Base-by-base conservation (phyloP, 2,113 vertebrate genomes). In the Xenus cinereus region DNA sequence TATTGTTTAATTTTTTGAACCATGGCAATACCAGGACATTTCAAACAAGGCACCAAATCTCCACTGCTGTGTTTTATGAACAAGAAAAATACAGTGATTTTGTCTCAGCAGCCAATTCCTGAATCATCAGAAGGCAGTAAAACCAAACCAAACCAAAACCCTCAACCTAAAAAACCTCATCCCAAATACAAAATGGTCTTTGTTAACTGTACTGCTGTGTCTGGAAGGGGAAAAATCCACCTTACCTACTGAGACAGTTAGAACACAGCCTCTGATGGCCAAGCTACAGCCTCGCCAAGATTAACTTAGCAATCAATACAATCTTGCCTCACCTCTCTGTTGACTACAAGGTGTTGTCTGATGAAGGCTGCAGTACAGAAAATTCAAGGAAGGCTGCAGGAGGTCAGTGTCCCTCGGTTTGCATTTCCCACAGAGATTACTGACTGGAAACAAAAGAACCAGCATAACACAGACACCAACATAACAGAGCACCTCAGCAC, bases 311-410 rank as follows among this genome's bases (percentile, higher is more conserved):
- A 63, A 69, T 76, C 72, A 50, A 51, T 46, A 91, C 27, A 82
- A 67, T 54, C 77, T 83, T 67, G 57, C 57, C 96, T 98, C 90
- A 99, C 99, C 99, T 99, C 98, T 98, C 97, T 98, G 98, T 75
- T 98, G 98, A 93, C 98, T 98, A 96, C 97, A 97, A 57, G 96
- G 79, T 33, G 98, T 98, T 74, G 98, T 98, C 91, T 98, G 98
- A 63, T 98, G 98, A 94, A 99, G 98, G 97, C 96, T 98, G 97
- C 98, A 99, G 93, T 99, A 99, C 57, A 99, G 96, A 97, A 99
- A 99, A 97, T 98, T 99, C 95, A 99, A 96, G 93, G 99, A 99
- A 39, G 99, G 99, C 64, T 99, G 98, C 77, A 99, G 98, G 88
- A 98, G 96, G 68, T 98, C 98, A 63, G 95, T 91, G 48, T 98